Evolutionary conservation across 2,113 vertebrate species (phyloP).

Genomic region (Bolborhynchus lineola): DNA sequence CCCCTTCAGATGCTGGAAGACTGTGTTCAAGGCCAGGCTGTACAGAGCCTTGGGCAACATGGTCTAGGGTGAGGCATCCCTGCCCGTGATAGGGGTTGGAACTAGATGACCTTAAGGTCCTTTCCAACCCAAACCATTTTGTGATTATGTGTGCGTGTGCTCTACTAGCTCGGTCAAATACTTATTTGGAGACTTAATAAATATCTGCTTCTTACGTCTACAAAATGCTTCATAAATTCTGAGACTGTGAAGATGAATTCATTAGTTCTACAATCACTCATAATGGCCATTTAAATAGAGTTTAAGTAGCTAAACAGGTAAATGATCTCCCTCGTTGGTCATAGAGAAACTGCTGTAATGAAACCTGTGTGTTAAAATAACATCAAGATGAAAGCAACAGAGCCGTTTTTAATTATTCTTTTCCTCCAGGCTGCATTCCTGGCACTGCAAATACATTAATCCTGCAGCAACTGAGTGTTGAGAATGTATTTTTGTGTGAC

Average conservation of each 20-base stretch:
- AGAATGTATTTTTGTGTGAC: neutral
- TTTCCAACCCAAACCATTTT: neutral
- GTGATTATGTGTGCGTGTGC: neutral
- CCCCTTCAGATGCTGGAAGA: neutral
- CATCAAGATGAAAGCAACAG: slow-evolving; percentile 5
- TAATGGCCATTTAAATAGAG: slow-evolving; percentile 28
- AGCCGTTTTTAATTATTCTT: neutral
- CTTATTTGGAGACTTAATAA: neutral
- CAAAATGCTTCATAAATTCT: neutral
- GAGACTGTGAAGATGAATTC: neutral
- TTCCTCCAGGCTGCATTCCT: slow-evolving; percentile 4
- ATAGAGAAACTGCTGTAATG: neutral
- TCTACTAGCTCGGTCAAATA: neutral
- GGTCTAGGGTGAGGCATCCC: neutral
- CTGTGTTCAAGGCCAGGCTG: neutral
- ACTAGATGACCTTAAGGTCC: neutral
- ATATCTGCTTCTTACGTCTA: neutral
- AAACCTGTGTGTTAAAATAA: neutral
- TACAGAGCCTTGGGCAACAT: neutral
- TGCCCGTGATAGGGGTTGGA: neutral
- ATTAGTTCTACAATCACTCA: neutral
- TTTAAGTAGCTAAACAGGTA: neutral
- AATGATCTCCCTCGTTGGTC: neutral
- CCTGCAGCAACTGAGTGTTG: neutral
- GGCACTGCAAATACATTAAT: neutral